These are phyloP conservation scores for Riparia riparia DNA, from an alignment of 2,113 vertebrate genomes.

Conservation along the genomic window DNA sequence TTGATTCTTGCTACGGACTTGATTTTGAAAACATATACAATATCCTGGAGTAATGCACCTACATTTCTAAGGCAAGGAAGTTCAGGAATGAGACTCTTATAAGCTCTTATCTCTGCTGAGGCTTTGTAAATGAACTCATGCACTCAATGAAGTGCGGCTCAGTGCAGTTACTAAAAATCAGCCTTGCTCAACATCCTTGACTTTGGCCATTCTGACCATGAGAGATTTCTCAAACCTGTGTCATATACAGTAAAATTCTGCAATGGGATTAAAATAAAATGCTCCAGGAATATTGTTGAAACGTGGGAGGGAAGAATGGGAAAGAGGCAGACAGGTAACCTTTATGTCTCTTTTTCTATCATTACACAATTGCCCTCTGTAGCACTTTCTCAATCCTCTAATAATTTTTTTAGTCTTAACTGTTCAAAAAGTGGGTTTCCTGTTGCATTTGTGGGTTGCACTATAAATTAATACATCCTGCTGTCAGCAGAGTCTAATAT, in stretches of 20 bases:
- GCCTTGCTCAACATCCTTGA: not conserved
- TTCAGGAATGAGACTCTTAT: not conserved
- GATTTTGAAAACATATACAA: not conserved
- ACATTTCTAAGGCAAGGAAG: not conserved
- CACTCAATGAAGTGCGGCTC: fast-evolving
- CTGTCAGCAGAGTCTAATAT: not conserved
- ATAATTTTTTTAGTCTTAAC: not conserved
- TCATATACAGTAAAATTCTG: not conserved
- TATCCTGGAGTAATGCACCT: not conserved
- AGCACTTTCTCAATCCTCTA: not conserved
- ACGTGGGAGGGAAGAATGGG: not conserved
- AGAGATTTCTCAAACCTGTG: not conserved
- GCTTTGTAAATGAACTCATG: not conserved
- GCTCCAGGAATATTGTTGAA: not conserved
- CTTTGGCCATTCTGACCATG: not conserved
- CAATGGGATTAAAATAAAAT: not conserved
- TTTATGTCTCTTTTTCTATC: not conserved
- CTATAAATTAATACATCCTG: not conserved
- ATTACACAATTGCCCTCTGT: not conserved
- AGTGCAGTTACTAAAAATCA: not conserved
- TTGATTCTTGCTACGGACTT: not conserved
- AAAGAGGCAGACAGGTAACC: not conserved
- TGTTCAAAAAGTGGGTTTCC: not conserved
- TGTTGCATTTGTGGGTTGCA: not conserved
- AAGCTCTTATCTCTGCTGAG: not conserved